Evolutionary conservation across 2,797 vertebrate species (phyloP).

Genomic region (Lagocephalus sceleratus): DNA sequence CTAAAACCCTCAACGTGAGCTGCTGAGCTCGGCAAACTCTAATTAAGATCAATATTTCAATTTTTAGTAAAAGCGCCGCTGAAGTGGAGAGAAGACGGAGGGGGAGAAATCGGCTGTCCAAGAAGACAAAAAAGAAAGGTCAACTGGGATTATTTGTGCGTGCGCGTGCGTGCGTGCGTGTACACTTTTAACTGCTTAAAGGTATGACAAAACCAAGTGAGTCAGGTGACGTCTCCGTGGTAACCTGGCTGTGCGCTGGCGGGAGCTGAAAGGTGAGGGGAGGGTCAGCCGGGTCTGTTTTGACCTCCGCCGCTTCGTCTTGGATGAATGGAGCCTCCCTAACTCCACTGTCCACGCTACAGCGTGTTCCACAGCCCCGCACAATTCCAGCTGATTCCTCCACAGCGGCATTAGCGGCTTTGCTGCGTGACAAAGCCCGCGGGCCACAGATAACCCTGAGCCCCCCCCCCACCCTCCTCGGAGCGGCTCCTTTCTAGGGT

Average conservation of each 20-base stretch:
- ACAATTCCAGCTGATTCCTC: conserved; percentile 66
- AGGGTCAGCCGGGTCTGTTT: too few relatives aligned
- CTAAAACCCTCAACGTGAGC: conserved; percentile 73
- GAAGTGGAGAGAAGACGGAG: conserved; percentile 59
- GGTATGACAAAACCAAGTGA: too few relatives aligned
- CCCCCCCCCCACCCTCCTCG: conserved; percentile 40
- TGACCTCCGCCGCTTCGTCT: too few relatives aligned
- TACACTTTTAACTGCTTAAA: too few relatives aligned
- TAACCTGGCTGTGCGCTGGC: too few relatives aligned
- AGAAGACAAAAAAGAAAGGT: conserved; percentile 68
- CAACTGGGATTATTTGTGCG: conserved; percentile 71
- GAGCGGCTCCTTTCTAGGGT: conserved; percentile 21
- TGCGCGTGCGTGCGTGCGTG: not conserved
- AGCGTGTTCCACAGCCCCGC: conserved; percentile 19
- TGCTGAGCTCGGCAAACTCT: conserved; percentile 83
- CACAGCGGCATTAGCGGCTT: conserved; percentile 57
- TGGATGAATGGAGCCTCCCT: not conserved
- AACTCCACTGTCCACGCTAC: conserved; percentile 10
- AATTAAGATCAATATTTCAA: conserved; percentile 88
- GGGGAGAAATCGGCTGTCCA: conserved; percentile 67
- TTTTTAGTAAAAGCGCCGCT: conserved; percentile 77
- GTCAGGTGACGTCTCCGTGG: too few relatives aligned
- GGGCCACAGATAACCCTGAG: conserved; percentile 65
- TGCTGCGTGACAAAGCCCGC: conserved; percentile 35
- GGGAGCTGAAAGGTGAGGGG: too few relatives aligned